phyloP scores from a whole-genome alignment of 2,797 vertebrate genomes.

The Enteromius fasciolatus region DNA sequence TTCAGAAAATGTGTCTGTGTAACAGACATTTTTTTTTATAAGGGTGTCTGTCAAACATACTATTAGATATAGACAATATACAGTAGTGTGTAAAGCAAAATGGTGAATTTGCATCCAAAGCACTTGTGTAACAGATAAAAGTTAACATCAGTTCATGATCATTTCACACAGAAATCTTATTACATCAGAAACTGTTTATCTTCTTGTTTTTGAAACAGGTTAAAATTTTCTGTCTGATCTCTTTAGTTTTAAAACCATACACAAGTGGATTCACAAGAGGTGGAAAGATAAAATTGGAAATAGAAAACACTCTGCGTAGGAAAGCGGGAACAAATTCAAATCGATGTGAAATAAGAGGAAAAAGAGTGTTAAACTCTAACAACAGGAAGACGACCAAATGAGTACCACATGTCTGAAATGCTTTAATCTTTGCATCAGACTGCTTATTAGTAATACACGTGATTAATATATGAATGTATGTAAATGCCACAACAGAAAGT shows the following conservation, averaged over 20 bases:
- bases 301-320: constrained; percentile 67
- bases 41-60: background rate
- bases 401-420: constrained; percentile 71
- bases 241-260: constrained; percentile 75
- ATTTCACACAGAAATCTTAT: background rate
- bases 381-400: constrained; percentile 70
- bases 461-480: constrained; percentile 78
- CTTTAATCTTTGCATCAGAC: constrained; percentile 65
- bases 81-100: too few species aligned
- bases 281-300: constrained; percentile 70
- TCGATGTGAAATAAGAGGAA: constrained; percentile 64
- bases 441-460: constrained; percentile 66
- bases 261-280: constrained; percentile 76
- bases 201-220: constrained; percentile 33
- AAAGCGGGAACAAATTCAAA: constrained; percentile 59
- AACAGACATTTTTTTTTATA: too few species aligned
- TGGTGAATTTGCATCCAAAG: too few species aligned
- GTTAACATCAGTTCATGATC: background rate
- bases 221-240: constrained; percentile 65
- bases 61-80: too few species aligned
- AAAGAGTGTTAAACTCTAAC: constrained; percentile 61
- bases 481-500: constrained; percentile 72
- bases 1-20: background rate
- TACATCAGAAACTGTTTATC: background rate
- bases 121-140: background rate